Evolutionary conservation across 2,113 vertebrate species (phyloP).

Genomic region (Ophiodon elongatus): DNA sequence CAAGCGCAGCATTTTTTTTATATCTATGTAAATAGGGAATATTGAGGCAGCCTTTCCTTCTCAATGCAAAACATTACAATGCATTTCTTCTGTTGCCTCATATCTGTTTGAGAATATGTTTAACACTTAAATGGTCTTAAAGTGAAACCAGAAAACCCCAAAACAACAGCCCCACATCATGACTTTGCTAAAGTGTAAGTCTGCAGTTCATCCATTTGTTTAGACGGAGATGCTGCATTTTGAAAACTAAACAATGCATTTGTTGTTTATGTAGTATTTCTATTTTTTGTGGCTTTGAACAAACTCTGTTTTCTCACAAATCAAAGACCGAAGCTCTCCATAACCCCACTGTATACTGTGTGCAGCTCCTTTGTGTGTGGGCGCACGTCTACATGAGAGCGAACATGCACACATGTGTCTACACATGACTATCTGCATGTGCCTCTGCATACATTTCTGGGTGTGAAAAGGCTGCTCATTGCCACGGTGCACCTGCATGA

Average conservation of each 20-base stretch:
- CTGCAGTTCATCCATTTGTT: neutral
- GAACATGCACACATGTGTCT: neutral
- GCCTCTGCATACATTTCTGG: constrained; percentile 32
- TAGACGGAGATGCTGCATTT: neutral
- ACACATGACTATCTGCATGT: constrained; percentile 21
- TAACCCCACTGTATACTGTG: too few relatives aligned
- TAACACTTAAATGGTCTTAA: neutral
- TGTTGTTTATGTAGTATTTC: neutral
- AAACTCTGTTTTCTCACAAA: neutral
- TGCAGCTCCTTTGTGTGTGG: neutral
- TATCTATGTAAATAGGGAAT: neutral
- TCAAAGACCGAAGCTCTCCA: neutral
- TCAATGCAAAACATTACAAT: neutral
- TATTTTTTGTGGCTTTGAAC: neutral
- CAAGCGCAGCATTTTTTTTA: neutral
- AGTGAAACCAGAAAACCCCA: neutral
- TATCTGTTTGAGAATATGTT: too few relatives aligned
- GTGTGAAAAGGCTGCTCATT: constrained; percentile 51
- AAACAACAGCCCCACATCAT: neutral
- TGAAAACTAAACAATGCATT: neutral
- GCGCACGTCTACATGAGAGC: neutral
- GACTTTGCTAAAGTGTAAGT: neutral
- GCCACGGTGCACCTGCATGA: constrained; percentile 52
- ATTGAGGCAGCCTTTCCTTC: too few relatives aligned
- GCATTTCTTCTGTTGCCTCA: too few relatives aligned